Evolutionary conservation across 92 coral and sea anemone species (phyloP), one percentile per base, ranked within the genome.

Genomic region (Umimayanthus chanpuru): DNA sequence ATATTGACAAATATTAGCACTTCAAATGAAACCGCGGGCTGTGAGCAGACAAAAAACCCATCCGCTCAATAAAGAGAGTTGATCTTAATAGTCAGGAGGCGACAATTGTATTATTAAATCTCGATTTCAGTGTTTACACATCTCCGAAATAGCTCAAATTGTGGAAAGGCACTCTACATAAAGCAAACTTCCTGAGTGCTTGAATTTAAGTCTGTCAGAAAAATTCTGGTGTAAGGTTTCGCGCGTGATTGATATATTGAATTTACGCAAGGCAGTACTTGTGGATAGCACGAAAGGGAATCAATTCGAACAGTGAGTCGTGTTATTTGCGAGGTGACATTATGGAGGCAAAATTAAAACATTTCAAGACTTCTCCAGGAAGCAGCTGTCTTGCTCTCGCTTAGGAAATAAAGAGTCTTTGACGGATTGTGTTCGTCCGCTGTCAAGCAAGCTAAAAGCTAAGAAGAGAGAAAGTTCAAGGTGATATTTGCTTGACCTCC

Each of bases 21-120:
- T 67, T 41, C 67, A 68, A 68, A 68, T 43, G 77, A 83, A 83
- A 68, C 78, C 87, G 87, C 77, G 28, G 28, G 44, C n/a, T 25
- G 11, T 20, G 14, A 40, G 65, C 36, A 83, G 67, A 83, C 78
- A 47, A 72, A 74, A 39, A 70, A 25, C 25, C 28, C 32, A 11
- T 18, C 4, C 4, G 66, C 40, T 66, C 73, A 82, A 41, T 41
- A 40, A 43, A 39, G 53, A 58, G 26, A 82, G 43, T 50, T 81
- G 29, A 43, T 15, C 74, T 65, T 81, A 26, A 25, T 61, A 39
- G 49, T 12, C n/a, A 4, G 58, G 36, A 39, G 30, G 28, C 25
- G 78, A 70, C 77, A 70, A 26, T 68, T 25, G 26, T 16, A 68
- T n/a, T 41, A 4, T 41, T 67, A 40, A 82, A 68, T n/a, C 77